Percentiles rank a stretch among this genome's conserved stretches.
Conservation (phyloP, 2,797 vertebrate genomes). For the Percopsis omiscomaycus region DNA sequence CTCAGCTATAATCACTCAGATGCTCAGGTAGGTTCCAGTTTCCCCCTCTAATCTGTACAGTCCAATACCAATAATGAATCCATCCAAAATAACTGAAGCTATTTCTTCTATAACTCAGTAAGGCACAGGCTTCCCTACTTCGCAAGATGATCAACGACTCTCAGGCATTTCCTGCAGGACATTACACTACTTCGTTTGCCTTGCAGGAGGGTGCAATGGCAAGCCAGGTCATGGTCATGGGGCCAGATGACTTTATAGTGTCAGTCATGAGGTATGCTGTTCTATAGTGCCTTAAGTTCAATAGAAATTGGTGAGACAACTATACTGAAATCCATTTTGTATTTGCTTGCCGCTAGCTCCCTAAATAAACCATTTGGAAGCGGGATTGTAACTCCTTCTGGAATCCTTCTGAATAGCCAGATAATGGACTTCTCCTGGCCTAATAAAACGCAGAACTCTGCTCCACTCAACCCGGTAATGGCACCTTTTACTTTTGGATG, state of each 20-base stretch:
- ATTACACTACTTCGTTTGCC: conserved; percentile 74
- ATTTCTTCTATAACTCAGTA: conserved; percentile 72
- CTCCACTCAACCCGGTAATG: conserved; percentile 74
- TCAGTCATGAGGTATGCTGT: conserved; percentile 86
- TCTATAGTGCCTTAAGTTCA: conserved; percentile 3
- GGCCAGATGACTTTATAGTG: conserved; percentile 94
- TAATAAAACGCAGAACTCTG: conserved; percentile 81
- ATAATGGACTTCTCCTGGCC: conserved; percentile 96
- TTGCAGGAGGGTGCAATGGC: conserved; percentile 77
- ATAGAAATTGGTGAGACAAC: neutral
- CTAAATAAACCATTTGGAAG: conserved; percentile 96
- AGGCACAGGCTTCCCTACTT: conserved; percentile 82
- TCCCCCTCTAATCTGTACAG: neutral
- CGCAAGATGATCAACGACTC: conserved; percentile 89
- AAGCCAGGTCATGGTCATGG: conserved; percentile 95
- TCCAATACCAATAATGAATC: neutral
- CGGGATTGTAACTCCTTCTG: conserved; percentile 89
- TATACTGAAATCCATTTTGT: neutral
- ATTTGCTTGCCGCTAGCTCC: conserved; percentile 77
- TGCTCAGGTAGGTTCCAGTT: conserved; percentile 83
- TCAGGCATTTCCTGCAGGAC: conserved; percentile 74
- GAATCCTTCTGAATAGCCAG: conserved; percentile 95
- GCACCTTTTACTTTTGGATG: neutral
- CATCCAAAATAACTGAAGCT: neutral
- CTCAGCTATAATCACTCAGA: conserved; percentile 79